Base-by-base conservation (phyloP, 2,113 vertebrate species). In the Coturnix japonica region DNA sequence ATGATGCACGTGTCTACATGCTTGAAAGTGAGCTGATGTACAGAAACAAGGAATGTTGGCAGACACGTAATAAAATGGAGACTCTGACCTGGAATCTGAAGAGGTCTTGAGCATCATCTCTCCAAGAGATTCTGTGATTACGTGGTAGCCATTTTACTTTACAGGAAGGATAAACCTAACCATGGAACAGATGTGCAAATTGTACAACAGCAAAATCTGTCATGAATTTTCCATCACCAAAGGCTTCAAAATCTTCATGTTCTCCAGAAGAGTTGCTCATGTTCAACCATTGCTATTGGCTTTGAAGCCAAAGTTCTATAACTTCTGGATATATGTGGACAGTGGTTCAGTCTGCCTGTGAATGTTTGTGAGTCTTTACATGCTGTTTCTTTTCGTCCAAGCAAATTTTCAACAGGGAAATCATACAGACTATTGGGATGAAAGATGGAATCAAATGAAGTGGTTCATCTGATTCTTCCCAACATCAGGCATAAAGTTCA, bases 201-300 rank as follows among this genome's bases (percentile, higher is more conserved):
- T 51, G 47, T 47, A 47, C 47, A 25, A 49, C 33, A 87, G 26
- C 31, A 87, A 75, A 71, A 7, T 26, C 84, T 87, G 70, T 53
- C 75, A 93, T 39, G 53, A 53, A 39, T 92, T 90, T 95, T 90
- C 46, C 61, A 71, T 78, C 53, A 60, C 20, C 46, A 47, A 84
- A 39, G 20, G 54, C 73, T 94, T 87, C 23, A 86, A 89, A 90
- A 81, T 60, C 47, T 67, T 70, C 28, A 10, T 33, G 11, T 79
- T 93, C 78, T 93, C 76, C 80, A 60, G 31, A 91, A 92, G 33
- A 75, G 44, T 85, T 78, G 26, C 47, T 88, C 20, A 83, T 86
- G 56, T 19, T 77, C 53, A 93, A 4, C 65, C 80, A 49, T 17
- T 72, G 30, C 47, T 83, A 41, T 43, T 91, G 51, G 61, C n/a